phyloP scores from a whole-genome alignment of 1,140 invertebrate species.

The Latrodectus geometricus region DNA sequence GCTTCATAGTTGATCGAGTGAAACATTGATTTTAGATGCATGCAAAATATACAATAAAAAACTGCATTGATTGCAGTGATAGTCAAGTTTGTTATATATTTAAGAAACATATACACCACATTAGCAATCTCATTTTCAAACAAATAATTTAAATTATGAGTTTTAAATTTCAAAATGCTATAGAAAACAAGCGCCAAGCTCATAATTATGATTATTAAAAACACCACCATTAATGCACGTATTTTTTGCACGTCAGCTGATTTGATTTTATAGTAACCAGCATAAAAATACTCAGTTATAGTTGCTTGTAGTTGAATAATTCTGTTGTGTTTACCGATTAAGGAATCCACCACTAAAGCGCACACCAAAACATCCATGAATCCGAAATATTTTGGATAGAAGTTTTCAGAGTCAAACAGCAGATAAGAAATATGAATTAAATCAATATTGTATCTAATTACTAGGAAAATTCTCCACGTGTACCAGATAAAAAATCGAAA shows the following conservation, averaged over 20 bases:
- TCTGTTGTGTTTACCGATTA: neutral
- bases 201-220: neutral
- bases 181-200: neutral
- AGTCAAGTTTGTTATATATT: slow-evolving; percentile 10
- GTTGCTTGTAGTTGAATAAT: neutral
- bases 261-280: neutral
- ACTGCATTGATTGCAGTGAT: slow-evolving; percentile 20
- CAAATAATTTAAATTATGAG: neutral
- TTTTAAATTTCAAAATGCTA: neutral
- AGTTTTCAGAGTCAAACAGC: neutral
- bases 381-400: neutral
- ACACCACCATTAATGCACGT: neutral
- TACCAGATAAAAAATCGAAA: neutral
- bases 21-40: slow-evolving; percentile 44
- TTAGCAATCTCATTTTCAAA: neutral
- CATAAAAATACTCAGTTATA: neutral
- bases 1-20: slow-evolving; percentile 12
- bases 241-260: neutral
- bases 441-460: neutral
- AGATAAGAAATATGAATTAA: neutral
- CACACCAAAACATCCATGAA: neutral
- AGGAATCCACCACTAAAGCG: neutral
- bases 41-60: slow-evolving; percentile 40
- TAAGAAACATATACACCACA: neutral
- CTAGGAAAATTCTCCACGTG: neutral